Evolutionary conservation across 2,888 invertebrate genomes (phyloP), one percentile per base, ranked within the genome.

Genomic region (Tetranychus truncatus): DNA sequence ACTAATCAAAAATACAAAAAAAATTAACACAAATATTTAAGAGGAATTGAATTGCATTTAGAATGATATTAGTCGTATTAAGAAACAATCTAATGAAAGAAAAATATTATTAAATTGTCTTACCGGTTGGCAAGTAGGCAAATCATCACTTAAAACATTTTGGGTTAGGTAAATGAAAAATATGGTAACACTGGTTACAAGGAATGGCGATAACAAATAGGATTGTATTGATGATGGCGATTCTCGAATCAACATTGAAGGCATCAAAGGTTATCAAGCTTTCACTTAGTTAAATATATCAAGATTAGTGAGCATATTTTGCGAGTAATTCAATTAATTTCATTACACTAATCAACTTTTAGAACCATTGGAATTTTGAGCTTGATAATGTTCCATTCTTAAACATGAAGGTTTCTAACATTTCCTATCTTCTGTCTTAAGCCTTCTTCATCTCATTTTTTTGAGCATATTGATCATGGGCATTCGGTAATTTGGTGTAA

Each of bases 1-100:
- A 77, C 82, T 82, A 77, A 9, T 78, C 77, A 71, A 24, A 74
- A 34, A 34, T 34, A 34, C 34, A 34, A 34, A 34, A 34, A 74
- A 75, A 24, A 24, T 24, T 69, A 72, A 18, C 18, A 5, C 18
- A 66, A 3, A 66, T n/a, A 66, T n/a, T 66, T 66, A 0, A 69
- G 6, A 69, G 69, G 6, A 20, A 24, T 34, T 34, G 5, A 34
- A 34, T 34, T 34, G 34, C 69, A 69, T 6, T 69, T 55, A 55
- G 9, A 15, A 55, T 55, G 34, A 34, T 34, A 34, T 5, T 4
- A 34, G 5, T 34, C 5, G 3, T 34, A 34, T 34, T 34, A 34
- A 34, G 34, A 3, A 34, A 34, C 7, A 5, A 55, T 55, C 15
- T 46, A 46, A 46, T 46, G 55, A 6, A 15, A 1, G 55, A 55